Evolutionary conservation across 2,888 invertebrate genomes (phyloP).

Genomic region (Drosophila suboccidentalis): DNA sequence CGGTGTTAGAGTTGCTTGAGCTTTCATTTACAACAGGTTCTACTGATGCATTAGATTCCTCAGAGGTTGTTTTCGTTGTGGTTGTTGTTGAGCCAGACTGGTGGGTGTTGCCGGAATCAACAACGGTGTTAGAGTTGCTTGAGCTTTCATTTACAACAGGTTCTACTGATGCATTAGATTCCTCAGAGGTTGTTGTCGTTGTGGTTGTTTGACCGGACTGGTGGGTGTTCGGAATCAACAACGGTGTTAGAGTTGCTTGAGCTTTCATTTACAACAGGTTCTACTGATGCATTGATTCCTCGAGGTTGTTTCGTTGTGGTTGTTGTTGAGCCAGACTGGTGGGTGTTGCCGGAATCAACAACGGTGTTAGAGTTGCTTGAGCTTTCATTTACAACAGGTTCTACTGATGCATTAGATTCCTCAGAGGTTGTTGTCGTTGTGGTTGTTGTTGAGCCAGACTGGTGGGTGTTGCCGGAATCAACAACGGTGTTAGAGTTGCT

Average conservation of each 20-base stretch:
- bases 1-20: not conserved
- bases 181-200: slow-evolving; percentile 7
- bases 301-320: slow-evolving; percentile 10
- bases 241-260: not conserved
- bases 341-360: slow-evolving; percentile 4
- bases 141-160: not conserved
- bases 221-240: not conserved
- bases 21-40: not conserved
- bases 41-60: rapidly evolving
- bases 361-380: not conserved
- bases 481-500: not conserved
- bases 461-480: slow-evolving; percentile 1
- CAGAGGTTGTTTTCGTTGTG: slow-evolving; percentile 8
- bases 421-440: slow-evolving; percentile 14
- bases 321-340: slow-evolving; percentile 7
- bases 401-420: not conserved
- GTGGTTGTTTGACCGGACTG: slow-evolving; percentile 14
- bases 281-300: not conserved
- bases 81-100: slow-evolving; percentile 23
- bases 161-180: not conserved
- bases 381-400: not conserved
- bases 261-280: not conserved
- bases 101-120: slow-evolving; percentile 2
- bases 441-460: slow-evolving; percentile 14
- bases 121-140: slow-evolving; percentile 1